Conservation (phyloP, 1,140 invertebrate species). For the Chionoecetes opilio region DNA sequence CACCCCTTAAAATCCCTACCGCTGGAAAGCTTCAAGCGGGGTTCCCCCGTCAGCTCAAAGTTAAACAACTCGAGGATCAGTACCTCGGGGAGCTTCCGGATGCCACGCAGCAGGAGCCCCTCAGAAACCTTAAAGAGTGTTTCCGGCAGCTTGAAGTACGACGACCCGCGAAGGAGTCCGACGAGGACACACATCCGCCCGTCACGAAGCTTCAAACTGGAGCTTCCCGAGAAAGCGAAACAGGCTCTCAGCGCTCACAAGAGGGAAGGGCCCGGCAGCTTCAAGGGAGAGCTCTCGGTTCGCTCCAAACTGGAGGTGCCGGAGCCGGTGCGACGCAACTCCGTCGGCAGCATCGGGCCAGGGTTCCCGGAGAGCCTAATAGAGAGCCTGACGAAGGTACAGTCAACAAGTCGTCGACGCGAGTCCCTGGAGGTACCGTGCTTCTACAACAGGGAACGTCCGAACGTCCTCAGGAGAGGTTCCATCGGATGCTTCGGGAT, state of each 20-base stretch:
- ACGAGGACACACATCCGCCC: not conserved
- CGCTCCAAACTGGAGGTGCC: slow-evolving; percentile 51
- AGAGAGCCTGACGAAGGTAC: not conserved
- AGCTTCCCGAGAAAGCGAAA: not conserved
- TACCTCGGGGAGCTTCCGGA: slow-evolving; percentile 28
- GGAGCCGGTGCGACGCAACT: slow-evolving; percentile 1
- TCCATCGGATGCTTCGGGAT: slow-evolving; percentile 34
- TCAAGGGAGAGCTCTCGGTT: slow-evolving; percentile 33
- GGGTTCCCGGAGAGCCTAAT: not conserved
- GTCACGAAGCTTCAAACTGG: slow-evolving; percentile 33
- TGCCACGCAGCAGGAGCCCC: not conserved
- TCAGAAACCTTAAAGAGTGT: slow-evolving; percentile 45
- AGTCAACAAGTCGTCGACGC: not conserved
- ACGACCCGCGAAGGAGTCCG: not conserved
- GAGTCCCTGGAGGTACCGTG: not conserved
- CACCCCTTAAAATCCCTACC: not conserved
- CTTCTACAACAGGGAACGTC: not conserved
- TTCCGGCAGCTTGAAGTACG: slow-evolving; percentile 41
- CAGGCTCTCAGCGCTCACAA: not conserved
- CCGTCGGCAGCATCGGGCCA: slow-evolving; percentile 35
- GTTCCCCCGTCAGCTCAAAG: slow-evolving; percentile 21
- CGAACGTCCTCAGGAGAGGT: not conserved
- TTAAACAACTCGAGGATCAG: slow-evolving; percentile 42
- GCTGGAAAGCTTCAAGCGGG: not conserved
- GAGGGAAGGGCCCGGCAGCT: slow-evolving; percentile 49